Evolutionary conservation across 2,113 vertebrate species (phyloP), one percentile per base, ranked within the genome.

Genomic region (Henicopernis longicauda): DNA sequence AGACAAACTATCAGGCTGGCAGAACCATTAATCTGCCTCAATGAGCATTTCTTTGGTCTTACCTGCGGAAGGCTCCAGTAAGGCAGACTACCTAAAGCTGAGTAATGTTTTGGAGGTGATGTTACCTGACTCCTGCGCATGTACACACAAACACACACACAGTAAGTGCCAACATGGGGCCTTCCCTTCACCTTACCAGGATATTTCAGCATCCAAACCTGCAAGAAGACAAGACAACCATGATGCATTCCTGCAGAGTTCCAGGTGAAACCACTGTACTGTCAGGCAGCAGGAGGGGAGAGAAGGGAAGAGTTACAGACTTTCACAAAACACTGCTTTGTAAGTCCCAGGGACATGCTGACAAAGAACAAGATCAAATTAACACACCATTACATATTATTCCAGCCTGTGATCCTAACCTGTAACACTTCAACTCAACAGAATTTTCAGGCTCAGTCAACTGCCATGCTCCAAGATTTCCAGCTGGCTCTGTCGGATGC

Each of bases 111-210:
- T n/a, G 9, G 32, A 76, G 58, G 18, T 65, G 45, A 54, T 10
- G 42, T 11, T 50, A 50, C 26, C 10, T 0, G 0, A 18, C 11
- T 44, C 40, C 47, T 21, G 21, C 4, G 2, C 38, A 14, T 0
- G 4, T 18, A 31, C 58, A 26, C 19, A 9, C 29, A 29, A 23
- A 72, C 36, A 70, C 19, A 10, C 12, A 11, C 10, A 9, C 3
- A 38, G 2, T 4, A 49, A 13, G 4, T 10, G 32, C 40, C 82
- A 66, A 34, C 32, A 17, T 0, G 1, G 55, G 11, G 16, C 32
- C 16, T 54, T 16, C 19, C 63, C 57, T 52, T 49, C 42, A 23
- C 9, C 67, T 23, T 29, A 9, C 45, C 23, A 40, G 36, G 36
- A 10, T 23, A 38, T 55, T 62, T 25, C n/a, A 62, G 19, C 65